phyloP scores from a whole-genome alignment of 2,888 invertebrate genomes.

The Acronicta alni region DNA sequence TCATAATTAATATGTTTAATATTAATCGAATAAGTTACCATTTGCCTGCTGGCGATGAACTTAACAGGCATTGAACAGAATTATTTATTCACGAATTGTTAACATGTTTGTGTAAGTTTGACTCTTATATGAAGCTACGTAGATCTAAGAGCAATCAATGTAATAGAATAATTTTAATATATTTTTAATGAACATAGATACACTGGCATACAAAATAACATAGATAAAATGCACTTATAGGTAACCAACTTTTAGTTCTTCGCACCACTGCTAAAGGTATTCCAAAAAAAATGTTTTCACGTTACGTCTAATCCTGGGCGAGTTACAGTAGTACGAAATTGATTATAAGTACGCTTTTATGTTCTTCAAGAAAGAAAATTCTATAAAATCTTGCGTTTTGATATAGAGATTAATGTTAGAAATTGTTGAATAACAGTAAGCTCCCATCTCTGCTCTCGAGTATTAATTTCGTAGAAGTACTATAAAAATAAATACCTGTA shows the following conservation, averaged over 20 bases:
- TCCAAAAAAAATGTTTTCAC: too few relatives aligned
- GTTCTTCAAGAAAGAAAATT: too few relatives aligned
- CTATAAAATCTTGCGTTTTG: too few relatives aligned
- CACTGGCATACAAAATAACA: too few relatives aligned
- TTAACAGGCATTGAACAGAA: conserved; percentile 43
- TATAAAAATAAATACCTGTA: conserved; percentile 15
- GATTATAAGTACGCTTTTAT: too few relatives aligned
- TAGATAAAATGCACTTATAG: too few relatives aligned
- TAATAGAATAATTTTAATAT: conserved; percentile 18
- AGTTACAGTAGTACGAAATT: too few relatives aligned
- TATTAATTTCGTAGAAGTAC: too few relatives aligned
- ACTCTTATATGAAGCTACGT: conserved; percentile 29
- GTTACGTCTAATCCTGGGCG: too few relatives aligned
- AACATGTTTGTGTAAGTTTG: conserved; percentile 37
- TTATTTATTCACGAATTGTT: conserved; percentile 34
- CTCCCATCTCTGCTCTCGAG: not conserved
- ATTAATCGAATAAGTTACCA: not conserved
- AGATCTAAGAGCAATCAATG: conserved; percentile 7
- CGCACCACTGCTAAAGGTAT: too few relatives aligned
- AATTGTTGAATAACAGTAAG: not conserved
- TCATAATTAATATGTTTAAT: conserved; percentile 5
- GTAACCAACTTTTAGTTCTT: too few relatives aligned
- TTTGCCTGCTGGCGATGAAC: conserved; percentile 41
- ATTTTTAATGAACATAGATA: too few relatives aligned
- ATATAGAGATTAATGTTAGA: not conserved